Evolutionary conservation across 2,888 invertebrate genomes (phyloP).

Genomic region (Chironomus riparius): DNA sequence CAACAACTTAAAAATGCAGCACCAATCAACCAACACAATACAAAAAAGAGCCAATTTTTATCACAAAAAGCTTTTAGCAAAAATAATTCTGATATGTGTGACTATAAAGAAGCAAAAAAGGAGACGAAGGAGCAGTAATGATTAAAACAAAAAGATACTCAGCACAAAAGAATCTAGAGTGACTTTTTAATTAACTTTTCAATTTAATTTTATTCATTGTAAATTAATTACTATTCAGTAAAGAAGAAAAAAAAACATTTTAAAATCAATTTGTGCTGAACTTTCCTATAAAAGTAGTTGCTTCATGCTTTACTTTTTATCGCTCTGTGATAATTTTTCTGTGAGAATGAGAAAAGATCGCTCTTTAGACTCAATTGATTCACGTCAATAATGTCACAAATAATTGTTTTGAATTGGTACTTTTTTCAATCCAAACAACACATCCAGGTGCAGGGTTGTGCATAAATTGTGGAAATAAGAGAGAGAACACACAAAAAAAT

Average conservation of each 20-base stretch:
- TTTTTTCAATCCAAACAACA: background rate
- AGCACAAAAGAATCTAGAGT: background rate
- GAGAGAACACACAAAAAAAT: background rate
- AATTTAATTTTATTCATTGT: background rate
- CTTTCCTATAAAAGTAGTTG: background rate
- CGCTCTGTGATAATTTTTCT: background rate
- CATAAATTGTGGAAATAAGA: background rate
- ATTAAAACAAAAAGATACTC: background rate
- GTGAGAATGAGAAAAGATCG: background rate
- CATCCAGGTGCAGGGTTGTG: background rate
- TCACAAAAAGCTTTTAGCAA: background rate
- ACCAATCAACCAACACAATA: no score
- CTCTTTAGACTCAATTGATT: background rate
- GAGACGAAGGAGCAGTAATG: no score
- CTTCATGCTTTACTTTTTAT: background rate
- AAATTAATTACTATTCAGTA: background rate
- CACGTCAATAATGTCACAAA: background rate
- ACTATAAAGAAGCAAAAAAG: background rate
- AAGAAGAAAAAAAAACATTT: background rate
- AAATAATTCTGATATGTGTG: background rate
- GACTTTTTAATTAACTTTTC: background rate
- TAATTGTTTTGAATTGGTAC: background rate
- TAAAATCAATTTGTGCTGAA: background rate
- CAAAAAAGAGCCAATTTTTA: background rate
- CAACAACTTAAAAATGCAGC: no score